These are phyloP conservation scores for Plebejus melissa DNA, from an alignment of 2,888 invertebrate genomes.

Conservation along the genomic window DNA sequence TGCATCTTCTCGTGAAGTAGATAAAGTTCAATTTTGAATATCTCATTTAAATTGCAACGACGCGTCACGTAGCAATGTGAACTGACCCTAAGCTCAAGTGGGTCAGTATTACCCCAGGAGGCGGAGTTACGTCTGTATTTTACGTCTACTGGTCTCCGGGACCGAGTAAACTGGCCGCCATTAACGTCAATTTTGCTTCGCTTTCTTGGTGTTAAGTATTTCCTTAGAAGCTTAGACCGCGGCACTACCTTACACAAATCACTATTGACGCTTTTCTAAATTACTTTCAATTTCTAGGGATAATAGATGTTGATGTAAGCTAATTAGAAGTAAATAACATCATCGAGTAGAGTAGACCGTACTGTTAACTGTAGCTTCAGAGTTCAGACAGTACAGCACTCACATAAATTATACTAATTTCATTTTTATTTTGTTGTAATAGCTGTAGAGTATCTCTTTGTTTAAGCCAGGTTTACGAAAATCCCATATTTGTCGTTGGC, in stretches of 20 bases:
- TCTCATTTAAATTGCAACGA: not conserved
- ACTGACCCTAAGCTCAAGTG: conserved; percentile 40
- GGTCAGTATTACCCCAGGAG: conserved; percentile 58
- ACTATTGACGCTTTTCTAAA: not conserved
- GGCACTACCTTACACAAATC: not conserved
- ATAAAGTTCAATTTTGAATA: not conserved
- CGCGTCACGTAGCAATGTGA: not conserved
- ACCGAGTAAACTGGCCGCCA: conserved; percentile 28
- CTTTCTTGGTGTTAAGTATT: conserved; percentile 17
- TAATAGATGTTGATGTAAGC: not conserved
- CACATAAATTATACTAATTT: not conserved
- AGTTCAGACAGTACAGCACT: not conserved
- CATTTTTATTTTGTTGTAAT: not conserved
- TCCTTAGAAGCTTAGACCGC: not conserved
- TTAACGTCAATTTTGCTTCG: conserved; percentile 18
- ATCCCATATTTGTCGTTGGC: not conserved
- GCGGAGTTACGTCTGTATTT: conserved; percentile 32
- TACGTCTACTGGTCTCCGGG: conserved; percentile 31
- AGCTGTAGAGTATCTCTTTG: not conserved
- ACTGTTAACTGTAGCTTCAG: not conserved
- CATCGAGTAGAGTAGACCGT: no score
- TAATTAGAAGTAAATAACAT: not conserved
- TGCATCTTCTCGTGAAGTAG: no score
- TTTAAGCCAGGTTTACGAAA: not conserved
- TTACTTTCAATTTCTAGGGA: not conserved